Evolutionary conservation across 2,797 vertebrate species (phyloP), one percentile per base, ranked within the genome.

Genomic region (Danio tinwini): DNA sequence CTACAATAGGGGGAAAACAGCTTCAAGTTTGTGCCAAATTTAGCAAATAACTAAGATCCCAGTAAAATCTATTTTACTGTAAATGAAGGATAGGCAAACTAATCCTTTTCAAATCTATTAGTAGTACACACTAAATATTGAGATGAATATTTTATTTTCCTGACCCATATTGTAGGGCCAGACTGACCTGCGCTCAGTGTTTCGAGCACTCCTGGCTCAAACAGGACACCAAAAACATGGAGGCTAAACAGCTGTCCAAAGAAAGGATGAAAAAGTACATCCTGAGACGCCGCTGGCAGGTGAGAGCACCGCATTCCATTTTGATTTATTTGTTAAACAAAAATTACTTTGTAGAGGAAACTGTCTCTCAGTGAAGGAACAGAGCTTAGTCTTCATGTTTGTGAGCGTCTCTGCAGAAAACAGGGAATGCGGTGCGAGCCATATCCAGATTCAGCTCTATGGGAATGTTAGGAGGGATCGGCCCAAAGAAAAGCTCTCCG

Each of bases 221-320:
- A 88, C 98, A 99, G 89, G 98, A 99, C 90, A 99, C 96, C 79
- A 97, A 95, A 91, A 97, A 92, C 88, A 99, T 99, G 98, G 96
- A 97, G 88, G 95, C 97, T 86, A 99, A 98, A 91, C 97, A 98
- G 78, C 94, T 99, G 50, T 98, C 97, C 85, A 99, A 99, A 88
- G 98, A 99, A 81, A 94, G 97, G 80, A 99, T 99, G 97, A 99
- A 98, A 92, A 99, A 97, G 88, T 99, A 99, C 76, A 98, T 99
- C 93, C 93, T 98, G 76, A 95, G 96, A 89, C 96, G 97, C 86
- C 97, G 99, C 90, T 99, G 98, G 98, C 98, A 99, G 97, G 98
- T 99, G 94, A 93, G 84, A 49, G 13, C 52, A 10, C 56, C 55
- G 49, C 8, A 1, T 9, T 74, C 21, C 6, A 21, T 45, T 64